Evolutionary conservation across 2,888 invertebrate species (phyloP).

Genomic region (Synergus japonicus): DNA sequence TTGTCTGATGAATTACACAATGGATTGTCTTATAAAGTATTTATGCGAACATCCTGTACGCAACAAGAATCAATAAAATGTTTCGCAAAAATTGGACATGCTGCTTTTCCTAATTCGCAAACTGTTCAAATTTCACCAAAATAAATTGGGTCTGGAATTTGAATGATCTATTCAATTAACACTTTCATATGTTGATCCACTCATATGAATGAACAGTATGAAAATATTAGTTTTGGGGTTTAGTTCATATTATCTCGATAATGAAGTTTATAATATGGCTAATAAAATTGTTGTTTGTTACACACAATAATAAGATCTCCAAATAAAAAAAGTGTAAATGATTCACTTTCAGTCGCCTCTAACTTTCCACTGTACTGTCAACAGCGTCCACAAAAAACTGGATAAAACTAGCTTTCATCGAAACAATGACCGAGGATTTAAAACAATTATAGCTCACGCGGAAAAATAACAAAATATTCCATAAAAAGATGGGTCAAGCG

Average conservation of each 20-base stretch:
- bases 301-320: neutral
- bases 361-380: neutral
- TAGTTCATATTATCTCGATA: neutral
- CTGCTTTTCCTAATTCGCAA: neutral
- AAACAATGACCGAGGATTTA: neutral
- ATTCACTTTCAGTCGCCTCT: neutral
- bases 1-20: neutral
- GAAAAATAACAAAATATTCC: neutral
- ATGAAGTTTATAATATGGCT: neutral
- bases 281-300: neutral
- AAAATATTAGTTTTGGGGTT: neutral
- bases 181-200: no score
- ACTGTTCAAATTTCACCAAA: neutral
- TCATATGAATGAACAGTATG: no score
- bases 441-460: neutral
- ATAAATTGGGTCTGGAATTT: neutral
- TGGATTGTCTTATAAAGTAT: neutral
- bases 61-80: neutral
- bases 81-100: neutral
- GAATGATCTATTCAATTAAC: neutral
- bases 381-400: neutral
- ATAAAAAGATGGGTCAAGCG: neutral
- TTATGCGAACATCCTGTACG: neutral
- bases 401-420: neutral
- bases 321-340: neutral